A percentile compares a stretch with the other conserved stretches of the same genome.
Conservation (phyloP, 1,140 invertebrate genomes). For the Pseudoatta argentina region DNA sequence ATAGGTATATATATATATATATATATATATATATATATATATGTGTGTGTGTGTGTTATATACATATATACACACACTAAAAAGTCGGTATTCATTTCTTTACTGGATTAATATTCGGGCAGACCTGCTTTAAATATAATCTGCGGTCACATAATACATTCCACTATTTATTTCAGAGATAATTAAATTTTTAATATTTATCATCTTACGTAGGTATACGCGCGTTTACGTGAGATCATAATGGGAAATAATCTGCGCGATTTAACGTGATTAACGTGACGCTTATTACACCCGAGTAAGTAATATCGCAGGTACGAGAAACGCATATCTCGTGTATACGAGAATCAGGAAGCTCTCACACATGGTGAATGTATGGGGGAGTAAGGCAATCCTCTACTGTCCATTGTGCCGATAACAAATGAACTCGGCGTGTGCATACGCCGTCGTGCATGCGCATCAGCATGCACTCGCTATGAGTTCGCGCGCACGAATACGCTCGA, state of each 20-base stretch:
- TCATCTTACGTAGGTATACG: not conserved
- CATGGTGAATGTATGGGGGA: conserved; percentile 7
- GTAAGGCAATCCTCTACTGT: conserved; percentile 46
- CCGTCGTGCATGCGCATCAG: conserved; percentile 1
- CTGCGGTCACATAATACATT: not conserved
- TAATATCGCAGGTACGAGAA: not conserved
- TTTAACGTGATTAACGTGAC: conserved; percentile 6
- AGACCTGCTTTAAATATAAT: conserved; percentile 11
- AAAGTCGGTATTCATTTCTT: not conserved
- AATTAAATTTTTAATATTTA: conserved; percentile 28
- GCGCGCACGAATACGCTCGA: conserved; percentile 52
- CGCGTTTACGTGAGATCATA: not conserved
- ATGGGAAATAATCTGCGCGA: conserved; percentile 57
- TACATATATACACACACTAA: not conserved
- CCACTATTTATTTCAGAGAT: not conserved
- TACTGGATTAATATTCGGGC: not conserved
- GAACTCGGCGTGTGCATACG: conserved; percentile 38
- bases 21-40: too few relatives aligned
- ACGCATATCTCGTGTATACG: not conserved
- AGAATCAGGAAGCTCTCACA: conserved; percentile 14
- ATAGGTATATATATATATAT: too few relatives aligned
- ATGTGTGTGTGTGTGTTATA: too few relatives aligned
- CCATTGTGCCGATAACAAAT: conserved; percentile 64
- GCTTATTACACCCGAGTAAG: conserved; percentile 36
- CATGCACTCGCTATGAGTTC: not conserved